These are phyloP conservation scores for Malurus alboscapulatus DNA, from an alignment of 2,113 vertebrate species.

Conservation along the genomic window DNA sequence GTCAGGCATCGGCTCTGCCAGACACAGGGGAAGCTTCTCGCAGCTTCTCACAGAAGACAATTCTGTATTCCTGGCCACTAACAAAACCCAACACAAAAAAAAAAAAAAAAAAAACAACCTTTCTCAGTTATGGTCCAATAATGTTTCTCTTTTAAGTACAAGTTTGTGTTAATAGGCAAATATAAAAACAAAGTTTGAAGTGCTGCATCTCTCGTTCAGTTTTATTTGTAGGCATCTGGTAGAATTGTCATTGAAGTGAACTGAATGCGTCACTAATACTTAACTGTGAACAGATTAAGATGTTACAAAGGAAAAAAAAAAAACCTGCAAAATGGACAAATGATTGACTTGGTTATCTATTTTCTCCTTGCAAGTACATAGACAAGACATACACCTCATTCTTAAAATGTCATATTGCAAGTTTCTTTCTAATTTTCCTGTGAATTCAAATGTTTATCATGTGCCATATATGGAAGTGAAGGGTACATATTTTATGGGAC, in stretches of 20 bases:
- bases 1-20: not conserved
- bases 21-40: not conserved
- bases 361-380: not conserved
- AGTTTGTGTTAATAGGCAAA: not conserved
- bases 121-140: not conserved
- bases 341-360: not conserved
- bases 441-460: not conserved
- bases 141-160: not conserved
- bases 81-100: not conserved
- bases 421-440: not conserved
- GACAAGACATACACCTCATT: not conserved
- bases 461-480: not conserved
- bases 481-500: not conserved
- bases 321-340: not conserved
- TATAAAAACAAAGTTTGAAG: not conserved
- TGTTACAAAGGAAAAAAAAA: not conserved
- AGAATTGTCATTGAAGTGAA: constrained; percentile 17
- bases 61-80: not conserved
- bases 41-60: not conserved
- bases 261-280: constrained; percentile 33
- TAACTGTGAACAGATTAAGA: constrained; percentile 48
- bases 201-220: not conserved
- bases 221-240: not conserved
- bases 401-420: not conserved
- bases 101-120: not conserved